Evolutionary conservation across 2,888 invertebrate genomes (phyloP).

Genomic region (Perdita meconis): DNA sequence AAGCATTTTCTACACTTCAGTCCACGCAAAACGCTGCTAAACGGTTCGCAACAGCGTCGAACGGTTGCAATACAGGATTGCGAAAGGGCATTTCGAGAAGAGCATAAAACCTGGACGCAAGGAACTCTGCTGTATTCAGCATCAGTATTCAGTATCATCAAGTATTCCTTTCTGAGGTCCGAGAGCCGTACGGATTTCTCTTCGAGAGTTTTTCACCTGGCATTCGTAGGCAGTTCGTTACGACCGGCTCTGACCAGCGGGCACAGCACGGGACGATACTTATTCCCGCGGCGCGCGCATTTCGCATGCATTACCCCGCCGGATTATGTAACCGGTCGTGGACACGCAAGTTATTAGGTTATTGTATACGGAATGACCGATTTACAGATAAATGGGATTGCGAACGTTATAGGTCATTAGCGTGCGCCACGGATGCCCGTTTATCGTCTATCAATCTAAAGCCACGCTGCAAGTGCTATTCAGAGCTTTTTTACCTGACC

Average conservation of each 20-base stretch:
- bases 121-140: not conserved
- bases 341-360: not conserved
- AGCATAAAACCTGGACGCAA: not conserved
- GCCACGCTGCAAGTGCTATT: not conserved
- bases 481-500: not conserved
- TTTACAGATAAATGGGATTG: slow-evolving; percentile 15
- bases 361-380: slow-evolving; percentile 10
- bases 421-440: slow-evolving; percentile 5
- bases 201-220: not conserved
- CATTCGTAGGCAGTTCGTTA: not conserved
- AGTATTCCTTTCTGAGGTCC: not conserved
- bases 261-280: not conserved
- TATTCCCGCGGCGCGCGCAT: not conserved
- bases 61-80: no score
- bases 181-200: slow-evolving; percentile 4
- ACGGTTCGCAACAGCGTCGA: no score
- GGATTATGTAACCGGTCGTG: slow-evolving; percentile 16
- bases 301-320: slow-evolving; percentile 19
- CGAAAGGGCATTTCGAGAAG: no score
- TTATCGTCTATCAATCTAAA: slow-evolving; percentile 9
- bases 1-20: no score
- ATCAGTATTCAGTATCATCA: not conserved
- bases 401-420: not conserved
- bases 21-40: no score
- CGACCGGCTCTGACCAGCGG: not conserved